Evolutionary conservation across 2,888 invertebrate genomes (phyloP).

Genomic region (Kuschelorhynchus macadamiae): DNA sequence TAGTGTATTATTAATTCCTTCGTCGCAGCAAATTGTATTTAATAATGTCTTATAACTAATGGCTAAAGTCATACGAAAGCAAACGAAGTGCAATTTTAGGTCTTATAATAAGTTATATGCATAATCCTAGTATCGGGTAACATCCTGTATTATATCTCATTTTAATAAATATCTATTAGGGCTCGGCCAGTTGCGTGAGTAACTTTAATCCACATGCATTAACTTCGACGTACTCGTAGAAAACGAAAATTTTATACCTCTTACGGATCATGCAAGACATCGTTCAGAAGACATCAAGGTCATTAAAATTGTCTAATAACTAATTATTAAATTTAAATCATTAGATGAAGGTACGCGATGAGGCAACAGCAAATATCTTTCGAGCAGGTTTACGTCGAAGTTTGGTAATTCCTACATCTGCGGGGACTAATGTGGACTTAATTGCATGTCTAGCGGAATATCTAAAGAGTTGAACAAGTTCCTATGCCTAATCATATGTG

Average conservation of each 20-base stretch:
- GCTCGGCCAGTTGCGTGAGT: conserved; percentile 32
- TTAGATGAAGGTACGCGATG: conserved; percentile 27
- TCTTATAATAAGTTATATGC: conserved; percentile 7
- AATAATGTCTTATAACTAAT: conserved; percentile 1
- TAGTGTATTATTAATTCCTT: not conserved
- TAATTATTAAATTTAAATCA: conserved; percentile 45
- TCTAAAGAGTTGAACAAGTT: conserved; percentile 25
- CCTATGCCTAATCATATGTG: conserved; percentile 16
- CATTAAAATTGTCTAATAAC: conserved; percentile 39
- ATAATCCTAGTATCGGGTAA: conserved; percentile 13
- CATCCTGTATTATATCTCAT: conserved; percentile 37
- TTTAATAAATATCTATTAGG: conserved; percentile 37
- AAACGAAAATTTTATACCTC: conserved; percentile 35
- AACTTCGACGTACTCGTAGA: conserved; percentile 26
- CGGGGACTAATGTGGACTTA: conserved; percentile 40
- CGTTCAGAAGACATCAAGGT: conserved; percentile 47
- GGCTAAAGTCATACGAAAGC: not conserved
- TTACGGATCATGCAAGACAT: conserved; percentile 39
- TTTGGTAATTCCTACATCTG: conserved; percentile 46
- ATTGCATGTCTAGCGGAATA: conserved; percentile 32
- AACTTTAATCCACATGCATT: conserved; percentile 43
- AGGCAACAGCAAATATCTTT: conserved; percentile 30
- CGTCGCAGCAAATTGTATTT: not conserved
- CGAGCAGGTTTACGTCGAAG: conserved; percentile 32
- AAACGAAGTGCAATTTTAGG: conserved; percentile 17